Evolutionary conservation across 2,888 invertebrate species (phyloP).

Genomic region (Eristalis pertinax): DNA sequence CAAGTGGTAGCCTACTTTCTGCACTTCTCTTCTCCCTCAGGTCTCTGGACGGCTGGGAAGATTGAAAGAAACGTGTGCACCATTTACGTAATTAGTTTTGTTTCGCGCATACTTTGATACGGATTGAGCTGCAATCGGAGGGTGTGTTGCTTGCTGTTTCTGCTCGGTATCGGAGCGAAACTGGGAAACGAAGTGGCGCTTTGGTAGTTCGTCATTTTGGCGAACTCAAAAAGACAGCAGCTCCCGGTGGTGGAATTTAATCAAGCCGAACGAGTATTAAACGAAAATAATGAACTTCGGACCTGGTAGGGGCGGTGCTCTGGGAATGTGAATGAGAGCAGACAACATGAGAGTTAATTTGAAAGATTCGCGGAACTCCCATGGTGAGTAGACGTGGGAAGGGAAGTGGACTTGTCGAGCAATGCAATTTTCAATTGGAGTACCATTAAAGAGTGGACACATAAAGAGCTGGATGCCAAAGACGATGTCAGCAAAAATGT

Average conservation of each 20-base stretch:
- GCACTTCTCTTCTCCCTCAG: constrained; percentile 22
- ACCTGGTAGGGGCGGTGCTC: not conserved
- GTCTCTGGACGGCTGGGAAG: not conserved
- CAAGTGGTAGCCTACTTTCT: constrained; percentile 46
- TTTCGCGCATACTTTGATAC: constrained; percentile 31
- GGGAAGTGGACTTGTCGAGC: no score
- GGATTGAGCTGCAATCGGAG: not conserved
- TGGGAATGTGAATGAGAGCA: no score
- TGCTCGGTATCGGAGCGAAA: not conserved
- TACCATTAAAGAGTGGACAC: no score
- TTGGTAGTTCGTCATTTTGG: not conserved
- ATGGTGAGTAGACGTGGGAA: no score
- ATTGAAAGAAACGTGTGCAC: constrained; percentile 39
- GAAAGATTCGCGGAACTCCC: no score
- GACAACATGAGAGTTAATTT: no score
- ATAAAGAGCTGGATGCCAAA: no score
- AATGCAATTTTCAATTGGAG: no score
- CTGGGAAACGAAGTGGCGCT: not conserved
- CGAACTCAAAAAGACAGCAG: not conserved
- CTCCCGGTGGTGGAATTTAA: not conserved
- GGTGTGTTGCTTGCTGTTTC: not conserved
- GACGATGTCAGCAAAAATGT: no score
- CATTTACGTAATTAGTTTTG: constrained; percentile 70
- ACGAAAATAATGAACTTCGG: not conserved
- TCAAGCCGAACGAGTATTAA: not conserved